Base-by-base conservation (phyloP, 2,113 vertebrate genomes). In the Vulpes lagopus region DNA sequence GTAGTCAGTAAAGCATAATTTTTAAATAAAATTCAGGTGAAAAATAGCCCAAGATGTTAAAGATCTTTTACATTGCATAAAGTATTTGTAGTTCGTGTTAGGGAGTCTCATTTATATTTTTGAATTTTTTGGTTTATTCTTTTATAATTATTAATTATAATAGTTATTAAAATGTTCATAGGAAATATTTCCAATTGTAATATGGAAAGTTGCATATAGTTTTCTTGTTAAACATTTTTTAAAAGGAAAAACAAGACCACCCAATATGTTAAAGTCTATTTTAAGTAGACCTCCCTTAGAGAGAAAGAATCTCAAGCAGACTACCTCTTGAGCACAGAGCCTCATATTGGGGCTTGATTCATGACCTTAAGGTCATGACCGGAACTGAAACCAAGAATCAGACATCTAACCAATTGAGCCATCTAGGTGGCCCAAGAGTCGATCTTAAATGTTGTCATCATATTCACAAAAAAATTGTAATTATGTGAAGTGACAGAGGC, bases 11-110 rank as follows among this genome's bases (percentile, higher is more conserved):
- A 81, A 87, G 57, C 49, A 83, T 59, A 76, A 25, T 32, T 78
- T 91, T 97, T 92, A 81, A 86, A 32, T 97, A 96, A 96, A 78
- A 51, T 83, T 53, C 65, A 86, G n/a, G 59, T 95, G 60, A 86
- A 73, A 95, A 20, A 74, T 91, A 60, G 79, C 17, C 76, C 20
- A 94, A 65, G 35, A 73, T 94, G 23, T 88, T 94, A 94, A 43
- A 84, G 89, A 57, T 25, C 15, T 59, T 93, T 95, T 82, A 59
- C 14, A 91, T 96, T 96, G 43, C 79, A 49, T 73, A 73, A 95
- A 78, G 9, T 59, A 57, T 62, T 95, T 89, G 5, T 82, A 62
- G 23, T 62, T 96, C 59, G 14, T 55, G 15, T 60, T 89, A 67
- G 60, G 69, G 11, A 82, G 15, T 93, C 65, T 57, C 94, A 62